Evolutionary conservation across 1,140 invertebrate genomes (phyloP).

Genomic region (Drosophila melanogaster): Release_6_plus_ISO1_MT NT_033779.5:10762001-10762500

Average conservation of each 20-base stretch:
- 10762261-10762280: constrained; percentile 4
- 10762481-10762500: neutral
- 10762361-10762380: neutral
- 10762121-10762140: constrained; percentile 65
- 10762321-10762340: constrained; percentile 11
- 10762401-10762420: too few relatives aligned
- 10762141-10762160: constrained; percentile 85
- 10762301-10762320: constrained; percentile 54
- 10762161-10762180: constrained; percentile 92
- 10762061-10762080: constrained; percentile 93
- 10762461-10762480: neutral
- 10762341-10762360: neutral
- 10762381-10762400: too few relatives aligned
- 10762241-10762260: constrained; percentile 16
- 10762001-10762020: constrained; percentile 95
- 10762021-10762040: constrained; percentile 96
- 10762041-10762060: constrained; percentile 94
- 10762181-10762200: constrained; percentile 78
- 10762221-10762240: constrained; percentile 15
- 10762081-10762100: constrained; percentile 39
- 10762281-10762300: constrained; percentile 23
- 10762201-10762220: constrained; percentile 56
- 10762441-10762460: too few relatives aligned
- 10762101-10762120: constrained; percentile 61
- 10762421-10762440: too few relatives aligned